phyloP scores from a whole-genome alignment of 2,888 invertebrate species.

The Oligia strigilis region DNA sequence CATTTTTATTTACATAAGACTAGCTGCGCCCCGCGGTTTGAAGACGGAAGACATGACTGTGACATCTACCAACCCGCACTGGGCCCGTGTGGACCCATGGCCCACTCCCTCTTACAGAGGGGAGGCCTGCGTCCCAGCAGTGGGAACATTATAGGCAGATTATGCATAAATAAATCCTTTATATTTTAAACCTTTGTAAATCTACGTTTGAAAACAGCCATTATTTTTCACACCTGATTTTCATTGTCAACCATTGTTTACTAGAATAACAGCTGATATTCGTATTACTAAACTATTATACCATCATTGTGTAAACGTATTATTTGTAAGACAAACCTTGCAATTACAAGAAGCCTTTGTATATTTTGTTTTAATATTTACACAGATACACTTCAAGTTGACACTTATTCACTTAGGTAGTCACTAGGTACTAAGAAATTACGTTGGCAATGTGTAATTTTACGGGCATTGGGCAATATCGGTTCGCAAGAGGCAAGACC shows the following conservation, averaged over 20 bases:
- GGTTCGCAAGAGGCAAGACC: conserved; percentile 35
- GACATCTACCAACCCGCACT: too few relatives aligned
- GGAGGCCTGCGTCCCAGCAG: too few relatives aligned
- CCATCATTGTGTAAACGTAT: conserved; percentile 19
- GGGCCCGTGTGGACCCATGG: too few relatives aligned
- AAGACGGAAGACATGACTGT: too few relatives aligned
- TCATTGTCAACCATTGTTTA: conserved; percentile 18
- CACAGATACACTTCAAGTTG: conserved; percentile 40
- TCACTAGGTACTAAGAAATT: conserved; percentile 40
- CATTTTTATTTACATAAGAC: too few relatives aligned
- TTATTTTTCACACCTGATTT: conserved; percentile 12
- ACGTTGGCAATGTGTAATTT: conserved; percentile 60
- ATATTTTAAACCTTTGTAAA: background rate
- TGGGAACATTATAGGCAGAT: too few relatives aligned
- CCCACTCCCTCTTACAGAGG: too few relatives aligned
- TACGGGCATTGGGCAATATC: conserved; percentile 53
- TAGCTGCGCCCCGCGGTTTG: too few relatives aligned
- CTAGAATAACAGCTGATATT: background rate
- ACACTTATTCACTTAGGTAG: conserved; percentile 54
- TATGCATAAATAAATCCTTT: too few relatives aligned
- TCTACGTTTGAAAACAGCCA: conserved; percentile 12
- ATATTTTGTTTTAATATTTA: conserved; percentile 37
- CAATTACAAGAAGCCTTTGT: conserved; percentile 23
- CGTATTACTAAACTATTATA: conserved; percentile 5
- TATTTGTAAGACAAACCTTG: conserved; percentile 23